These are phyloP conservation scores for Dolichoris vasculosae DNA, from an alignment of 1,140 invertebrate species.

Conservation along the genomic window DNA sequence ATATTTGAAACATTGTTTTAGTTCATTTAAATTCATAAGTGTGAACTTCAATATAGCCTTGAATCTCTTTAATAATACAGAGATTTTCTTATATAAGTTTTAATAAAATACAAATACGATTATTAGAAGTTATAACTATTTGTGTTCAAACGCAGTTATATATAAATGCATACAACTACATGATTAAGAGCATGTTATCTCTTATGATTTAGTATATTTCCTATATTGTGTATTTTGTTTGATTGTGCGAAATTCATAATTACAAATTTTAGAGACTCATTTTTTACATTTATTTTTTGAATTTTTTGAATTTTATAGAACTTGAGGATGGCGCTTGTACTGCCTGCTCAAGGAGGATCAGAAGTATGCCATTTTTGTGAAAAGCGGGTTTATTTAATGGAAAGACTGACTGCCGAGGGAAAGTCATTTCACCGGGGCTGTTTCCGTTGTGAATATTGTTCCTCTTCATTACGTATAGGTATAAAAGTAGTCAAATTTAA, in stretches of 20 bases:
- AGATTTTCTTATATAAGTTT: not conserved
- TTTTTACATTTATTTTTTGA: not conserved
- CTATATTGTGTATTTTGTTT: constrained; percentile 19
- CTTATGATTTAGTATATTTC: not conserved
- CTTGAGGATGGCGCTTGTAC: constrained; percentile 76
- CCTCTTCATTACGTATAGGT: constrained; percentile 81
- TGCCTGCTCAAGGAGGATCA: constrained; percentile 80
- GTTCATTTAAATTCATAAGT: not conserved
- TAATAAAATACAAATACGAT: not conserved
- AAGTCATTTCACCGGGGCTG: constrained; percentile 91
- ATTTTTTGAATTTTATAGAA: constrained; percentile 78
- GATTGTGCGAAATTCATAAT: constrained; percentile 33
- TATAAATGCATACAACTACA: not conserved
- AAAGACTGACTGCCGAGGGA: constrained; percentile 89
- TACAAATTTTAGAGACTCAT: not conserved
- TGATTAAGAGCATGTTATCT: constrained; percentile 24
- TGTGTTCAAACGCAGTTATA: not conserved
- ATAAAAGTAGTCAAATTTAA: constrained; percentile 58
- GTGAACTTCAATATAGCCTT: not conserved
- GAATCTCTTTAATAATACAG: not conserved
- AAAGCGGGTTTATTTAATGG: constrained; percentile 91
- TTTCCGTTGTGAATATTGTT: constrained; percentile 86
- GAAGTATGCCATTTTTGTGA: constrained; percentile 91
- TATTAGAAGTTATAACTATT: not conserved
- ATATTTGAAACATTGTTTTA: not conserved